Conservation (phyloP, 2,888 invertebrate genomes). For the Lathronympha strigana region DNA sequence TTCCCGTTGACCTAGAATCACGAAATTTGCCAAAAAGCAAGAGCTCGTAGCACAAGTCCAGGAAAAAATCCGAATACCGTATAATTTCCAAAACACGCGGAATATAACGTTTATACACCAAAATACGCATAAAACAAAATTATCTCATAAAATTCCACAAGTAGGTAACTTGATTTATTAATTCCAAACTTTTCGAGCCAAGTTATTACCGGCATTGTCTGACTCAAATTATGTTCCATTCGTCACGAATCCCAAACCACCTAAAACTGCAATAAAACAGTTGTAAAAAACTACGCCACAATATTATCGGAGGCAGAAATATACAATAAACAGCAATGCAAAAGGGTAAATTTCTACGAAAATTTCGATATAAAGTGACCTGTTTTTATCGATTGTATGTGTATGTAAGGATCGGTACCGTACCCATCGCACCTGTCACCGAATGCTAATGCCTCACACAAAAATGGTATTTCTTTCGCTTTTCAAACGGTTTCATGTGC, state of each 20-base stretch:
- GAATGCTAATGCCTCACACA: constrained; percentile 44
- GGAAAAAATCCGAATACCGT: no score
- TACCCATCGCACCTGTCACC: constrained; percentile 43
- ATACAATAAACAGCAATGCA: neutral
- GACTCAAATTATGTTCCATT: constrained; percentile 28
- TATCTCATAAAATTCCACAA: neutral
- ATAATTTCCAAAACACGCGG: no score
- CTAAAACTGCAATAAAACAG: constrained; percentile 37
- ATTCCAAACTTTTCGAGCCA: constrained; percentile 1
- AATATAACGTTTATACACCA: neutral
- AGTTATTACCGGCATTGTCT: constrained; percentile 5
- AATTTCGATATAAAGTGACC: neutral
- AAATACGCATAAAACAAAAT: neutral
- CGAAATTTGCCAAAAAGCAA: no score
- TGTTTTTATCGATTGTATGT: neutral
- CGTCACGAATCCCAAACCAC: constrained; percentile 28
- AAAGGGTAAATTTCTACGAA: neutral
- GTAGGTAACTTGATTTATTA: constrained; percentile 21
- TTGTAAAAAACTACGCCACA: constrained; percentile 24
- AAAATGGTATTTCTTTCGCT: constrained; percentile 39
- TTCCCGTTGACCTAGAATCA: no score
- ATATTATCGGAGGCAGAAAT: constrained; percentile 6
- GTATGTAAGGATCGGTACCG: constrained; percentile 32
- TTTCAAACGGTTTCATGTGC: constrained; percentile 38
- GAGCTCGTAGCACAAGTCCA: no score